Evolutionary conservation across 2,888 invertebrate genomes (phyloP).

Genomic region (Dolichomitus sp.): DNA sequence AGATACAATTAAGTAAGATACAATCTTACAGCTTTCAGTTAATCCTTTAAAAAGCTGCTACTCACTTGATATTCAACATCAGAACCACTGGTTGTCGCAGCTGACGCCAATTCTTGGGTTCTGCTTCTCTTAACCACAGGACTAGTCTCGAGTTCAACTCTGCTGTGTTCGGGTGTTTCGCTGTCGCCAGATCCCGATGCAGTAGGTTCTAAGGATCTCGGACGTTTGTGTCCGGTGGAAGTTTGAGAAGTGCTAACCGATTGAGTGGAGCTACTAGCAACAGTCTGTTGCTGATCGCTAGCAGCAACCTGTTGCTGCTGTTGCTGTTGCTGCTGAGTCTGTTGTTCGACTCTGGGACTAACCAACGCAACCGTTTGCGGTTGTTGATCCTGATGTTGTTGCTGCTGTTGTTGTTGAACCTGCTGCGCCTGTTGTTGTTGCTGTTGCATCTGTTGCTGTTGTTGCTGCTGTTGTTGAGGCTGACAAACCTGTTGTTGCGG

Average conservation of each 20-base stretch:
- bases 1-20: no score
- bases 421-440: constrained; percentile 74
- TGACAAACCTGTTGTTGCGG: constrained; percentile 67
- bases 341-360: constrained; percentile 58
- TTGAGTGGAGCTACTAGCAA: constrained; percentile 88
- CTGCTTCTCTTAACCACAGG: constrained; percentile 81
- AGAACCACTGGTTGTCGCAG: constrained; percentile 81
- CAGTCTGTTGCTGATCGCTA: constrained; percentile 84
- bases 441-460: constrained; percentile 66
- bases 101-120: constrained; percentile 78
- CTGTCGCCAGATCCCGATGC: constrained; percentile 79
- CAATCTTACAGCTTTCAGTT: no score
- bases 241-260: constrained; percentile 91
- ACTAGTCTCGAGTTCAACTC: constrained; percentile 81
- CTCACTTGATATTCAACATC: constrained; percentile 85
- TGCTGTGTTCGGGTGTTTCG: constrained; percentile 79
- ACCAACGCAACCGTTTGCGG: constrained; percentile 66
- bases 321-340: constrained; percentile 77
- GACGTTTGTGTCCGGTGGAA: constrained; percentile 88
- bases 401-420: constrained; percentile 71
- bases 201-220: constrained; percentile 85
- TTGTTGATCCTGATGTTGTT: constrained; percentile 78
- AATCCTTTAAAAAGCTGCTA: not conserved
- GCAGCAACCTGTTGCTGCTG: constrained; percentile 79
- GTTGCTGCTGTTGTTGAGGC: constrained; percentile 68